Conservation (phyloP, 2,113 vertebrate species). For the Brachyhypopomus gauderio region DNA sequence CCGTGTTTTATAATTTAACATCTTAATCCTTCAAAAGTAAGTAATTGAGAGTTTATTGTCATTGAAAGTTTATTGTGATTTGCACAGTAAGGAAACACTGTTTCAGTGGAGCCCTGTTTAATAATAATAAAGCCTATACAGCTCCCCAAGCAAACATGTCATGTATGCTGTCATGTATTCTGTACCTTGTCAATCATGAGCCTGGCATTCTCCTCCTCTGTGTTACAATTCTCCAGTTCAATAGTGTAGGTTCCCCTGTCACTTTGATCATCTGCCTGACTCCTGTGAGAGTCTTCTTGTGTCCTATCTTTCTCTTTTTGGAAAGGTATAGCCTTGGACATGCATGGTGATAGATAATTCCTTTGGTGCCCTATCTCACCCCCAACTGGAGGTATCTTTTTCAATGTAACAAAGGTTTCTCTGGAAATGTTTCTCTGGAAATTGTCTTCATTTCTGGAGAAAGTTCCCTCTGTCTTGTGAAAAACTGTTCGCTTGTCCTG, state of each 20-base stretch:
- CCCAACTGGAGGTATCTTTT: slow-evolving; percentile 56
- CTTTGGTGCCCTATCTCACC: slow-evolving; percentile 49
- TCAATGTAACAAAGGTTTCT: slow-evolving; percentile 64
- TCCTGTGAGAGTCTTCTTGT: slow-evolving; percentile 63
- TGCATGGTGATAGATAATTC: slow-evolving; percentile 15
- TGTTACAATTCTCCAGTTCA: slow-evolving; percentile 88
- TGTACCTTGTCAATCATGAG: slow-evolving; percentile 94
- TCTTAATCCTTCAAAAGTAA: too few relatives aligned
- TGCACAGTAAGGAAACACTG: too few relatives aligned
- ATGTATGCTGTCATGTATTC: not conserved
- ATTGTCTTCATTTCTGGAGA: slow-evolving; percentile 73
- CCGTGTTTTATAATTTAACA: too few relatives aligned
- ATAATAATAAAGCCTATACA: not conserved
- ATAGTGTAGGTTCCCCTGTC: slow-evolving; percentile 94
- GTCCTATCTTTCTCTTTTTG: slow-evolving; percentile 51
- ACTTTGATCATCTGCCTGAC: slow-evolving; percentile 85
- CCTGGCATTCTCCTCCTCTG: slow-evolving; percentile 88
- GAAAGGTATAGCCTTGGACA: not conserved
- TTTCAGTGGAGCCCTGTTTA: too few relatives aligned
- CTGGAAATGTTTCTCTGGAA: slow-evolving; percentile 77
- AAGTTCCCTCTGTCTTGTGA: slow-evolving; percentile 72
- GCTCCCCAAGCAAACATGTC: not conserved
- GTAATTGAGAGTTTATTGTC: too few relatives aligned
- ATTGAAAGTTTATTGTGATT: too few relatives aligned
- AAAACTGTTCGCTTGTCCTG: slow-evolving; percentile 80